Base-by-base conservation (phyloP, 2,797 vertebrate genomes). In the Artibeus jamaicensis region DNA sequence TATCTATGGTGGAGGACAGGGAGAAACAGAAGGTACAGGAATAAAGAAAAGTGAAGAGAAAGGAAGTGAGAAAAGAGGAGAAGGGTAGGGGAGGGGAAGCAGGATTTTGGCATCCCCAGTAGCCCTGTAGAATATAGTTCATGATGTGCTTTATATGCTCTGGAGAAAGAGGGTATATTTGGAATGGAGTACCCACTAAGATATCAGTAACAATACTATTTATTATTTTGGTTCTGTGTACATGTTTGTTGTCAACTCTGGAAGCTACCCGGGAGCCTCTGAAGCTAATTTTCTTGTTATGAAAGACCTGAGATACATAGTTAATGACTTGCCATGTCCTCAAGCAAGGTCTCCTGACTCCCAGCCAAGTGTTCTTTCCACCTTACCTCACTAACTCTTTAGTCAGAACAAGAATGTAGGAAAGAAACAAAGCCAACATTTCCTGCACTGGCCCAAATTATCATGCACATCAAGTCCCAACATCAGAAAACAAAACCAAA, bases 271-370 rank as follows among this genome's bases (percentile, higher is more conserved):
- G 6, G 57, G 50, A 71, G 5, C 37, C 37, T 67, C 42, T 83
- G 42, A 83, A 44, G 22, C 46, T 26, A 39, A 86, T 67, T 62
- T 7, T 16, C 29, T 77, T 34, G 6, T 37, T 42, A 74, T 44
- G 1, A 44, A 39, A 26, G 19, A 9, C 29, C 50, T 53, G 34
- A 74, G 18, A 5, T 22, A 24, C 19, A 2, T 5, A 19, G 29
- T 29, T 29, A n/a, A 39, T 79, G 65, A 15, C 67, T 26, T n/a
- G 2, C 18, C 24, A 0, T 24, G 9, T 67, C 11, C 18, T 37
- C 3, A 22, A 0, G 6, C 0, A 3, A 44, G 26, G 12, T 59
- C 48, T 79, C 4, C 65, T 10, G 29, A 62, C 21, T 29, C 44
- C 29, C 10, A 32, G 32, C 32, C 55, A 18, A 26, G 8, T 2